These are phyloP conservation scores for Dascyllus trimaculatus DNA, from an alignment of 2,113 vertebrate genomes.

Conservation along the genomic window DNA sequence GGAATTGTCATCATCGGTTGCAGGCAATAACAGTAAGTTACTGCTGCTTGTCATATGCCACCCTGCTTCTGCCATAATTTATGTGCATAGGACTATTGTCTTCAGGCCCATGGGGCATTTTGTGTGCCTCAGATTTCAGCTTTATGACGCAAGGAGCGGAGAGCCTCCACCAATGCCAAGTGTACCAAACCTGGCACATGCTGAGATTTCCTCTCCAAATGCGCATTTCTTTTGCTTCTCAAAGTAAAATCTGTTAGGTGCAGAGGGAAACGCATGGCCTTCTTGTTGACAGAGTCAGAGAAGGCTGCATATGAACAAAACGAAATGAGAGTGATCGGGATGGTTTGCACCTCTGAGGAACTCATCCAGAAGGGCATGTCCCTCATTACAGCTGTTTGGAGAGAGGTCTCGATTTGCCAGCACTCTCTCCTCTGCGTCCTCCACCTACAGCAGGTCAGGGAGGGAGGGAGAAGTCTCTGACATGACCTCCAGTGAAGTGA, in stretches of 20 bases:
- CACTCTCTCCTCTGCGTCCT: conserved; percentile 35
- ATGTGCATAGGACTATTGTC: conserved; percentile 70
- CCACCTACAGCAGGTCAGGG: conserved; percentile 69
- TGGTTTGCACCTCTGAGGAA: conserved; percentile 66
- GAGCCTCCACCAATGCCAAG: conserved; percentile 45
- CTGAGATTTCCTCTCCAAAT: conserved; percentile 60
- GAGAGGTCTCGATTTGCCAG: conserved; percentile 52
- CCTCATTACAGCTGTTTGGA: conserved; percentile 75
- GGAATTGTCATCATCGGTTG: conserved; percentile 75
- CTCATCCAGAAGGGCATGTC: conserved; percentile 70
- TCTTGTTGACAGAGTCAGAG: conserved; percentile 45
- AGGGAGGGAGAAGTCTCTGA: conserved; percentile 70
- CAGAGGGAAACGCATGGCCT: conserved; percentile 29
- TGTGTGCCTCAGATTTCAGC: conserved; percentile 58
- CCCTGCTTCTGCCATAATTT: conserved; percentile 74
- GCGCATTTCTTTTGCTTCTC: conserved; percentile 57
- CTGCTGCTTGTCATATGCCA: conserved; percentile 76
- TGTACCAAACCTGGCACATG: conserved; percentile 47
- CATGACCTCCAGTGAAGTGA: conserved; percentile 77
- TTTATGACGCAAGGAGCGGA: conserved; percentile 60
- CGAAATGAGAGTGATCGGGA: conserved; percentile 40
- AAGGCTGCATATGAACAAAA: conserved; percentile 39
- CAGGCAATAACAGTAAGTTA: conserved; percentile 80
- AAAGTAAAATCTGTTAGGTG: conserved; percentile 55
- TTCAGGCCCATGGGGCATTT: conserved; percentile 69